Base-by-base conservation (phyloP, 2,113 vertebrate genomes). In the Xiphophorus hellerii region DNA sequence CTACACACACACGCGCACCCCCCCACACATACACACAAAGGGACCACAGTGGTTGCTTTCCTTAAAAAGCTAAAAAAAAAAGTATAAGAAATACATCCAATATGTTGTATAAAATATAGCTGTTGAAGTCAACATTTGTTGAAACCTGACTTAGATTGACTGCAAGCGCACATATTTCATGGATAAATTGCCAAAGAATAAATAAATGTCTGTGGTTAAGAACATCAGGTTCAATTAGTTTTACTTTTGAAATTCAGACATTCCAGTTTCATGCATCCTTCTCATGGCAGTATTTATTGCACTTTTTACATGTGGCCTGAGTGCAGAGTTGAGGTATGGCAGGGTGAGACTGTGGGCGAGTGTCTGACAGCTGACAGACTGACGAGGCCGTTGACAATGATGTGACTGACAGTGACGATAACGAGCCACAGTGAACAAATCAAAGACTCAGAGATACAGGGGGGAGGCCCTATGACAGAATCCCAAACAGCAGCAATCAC, bases 341-440 rank as follows among this genome's bases (percentile, higher is more conserved):
- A 0, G 60, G 22, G 29, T 20, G 20, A 69, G 66, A 63, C 4
- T 22, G 28, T 13, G 25, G 2, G 61, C 3, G 6, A 33, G 61
- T 31, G 25, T 72, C 30, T 78, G 69, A 39, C 51, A 60, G 63
- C 28, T 51, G 58, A 72, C 68, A 71, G 58, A 44, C 37, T 63
- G 31, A 61, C 0, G 1, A 68, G 48, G 67, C 17, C 44, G 9
- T 11, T 58, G 77, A 77, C 63, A 61, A 33, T 69, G 63, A 77
- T 66, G 6, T 54, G 67, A 60, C 14, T 71, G 70, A 13, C 37
- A 0, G 30, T 11, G 68, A 85, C 76, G 76, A 77, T 69, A 76
- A 62, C 54, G 11, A 62, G 64, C 62, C 69, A 71, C 63, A 81
- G 11, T 29, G 69, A 76, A 61, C 67, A 72, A 81, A 65, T 8